A percentile compares a stretch with the other conserved stretches of the same genome.
Conservation (phyloP, 1,140 invertebrate species). For the Caerostris extrusa region DNA sequence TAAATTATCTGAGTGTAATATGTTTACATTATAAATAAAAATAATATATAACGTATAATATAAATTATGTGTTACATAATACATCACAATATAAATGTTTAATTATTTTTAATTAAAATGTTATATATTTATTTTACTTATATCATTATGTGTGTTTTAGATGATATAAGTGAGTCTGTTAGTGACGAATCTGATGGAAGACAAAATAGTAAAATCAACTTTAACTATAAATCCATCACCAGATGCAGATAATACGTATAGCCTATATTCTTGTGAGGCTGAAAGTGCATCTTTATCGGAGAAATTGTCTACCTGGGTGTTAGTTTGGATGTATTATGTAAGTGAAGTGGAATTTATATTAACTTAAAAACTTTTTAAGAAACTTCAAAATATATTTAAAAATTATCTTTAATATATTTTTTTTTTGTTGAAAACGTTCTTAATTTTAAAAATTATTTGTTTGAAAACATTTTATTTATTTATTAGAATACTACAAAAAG, state of each 20-base stretch:
- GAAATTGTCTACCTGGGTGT: slow-evolving; percentile 79
- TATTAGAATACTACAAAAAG: no score
- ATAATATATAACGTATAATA: not conserved
- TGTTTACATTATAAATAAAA: slow-evolving; percentile 1
- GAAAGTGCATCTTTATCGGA: slow-evolving; percentile 89
- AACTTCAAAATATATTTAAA: not conserved
- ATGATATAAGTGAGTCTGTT: not conserved
- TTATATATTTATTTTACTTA: not conserved
- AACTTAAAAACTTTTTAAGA: not conserved
- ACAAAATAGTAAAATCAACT: slow-evolving; percentile 76
- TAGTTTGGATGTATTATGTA: slow-evolving; percentile 56
- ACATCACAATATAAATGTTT: not conserved
- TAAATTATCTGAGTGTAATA: slow-evolving; percentile 88
- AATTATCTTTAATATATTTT: not conserved
- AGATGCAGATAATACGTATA: slow-evolving; percentile 92
- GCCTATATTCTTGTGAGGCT: slow-evolving; percentile 95
- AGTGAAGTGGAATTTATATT: slow-evolving; percentile 11
- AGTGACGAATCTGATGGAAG: slow-evolving; percentile 42
- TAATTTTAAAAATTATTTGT: no score
- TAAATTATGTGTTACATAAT: not conserved
- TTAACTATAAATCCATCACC: slow-evolving; percentile 89
- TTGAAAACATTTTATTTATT: no score
- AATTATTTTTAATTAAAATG: not conserved
- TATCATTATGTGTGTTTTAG: not conserved
- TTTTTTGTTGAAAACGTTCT: not conserved